Evolutionary conservation across 2,113 vertebrate species (phyloP).

Genomic region (Lethenteron camtschaticum): DNA sequence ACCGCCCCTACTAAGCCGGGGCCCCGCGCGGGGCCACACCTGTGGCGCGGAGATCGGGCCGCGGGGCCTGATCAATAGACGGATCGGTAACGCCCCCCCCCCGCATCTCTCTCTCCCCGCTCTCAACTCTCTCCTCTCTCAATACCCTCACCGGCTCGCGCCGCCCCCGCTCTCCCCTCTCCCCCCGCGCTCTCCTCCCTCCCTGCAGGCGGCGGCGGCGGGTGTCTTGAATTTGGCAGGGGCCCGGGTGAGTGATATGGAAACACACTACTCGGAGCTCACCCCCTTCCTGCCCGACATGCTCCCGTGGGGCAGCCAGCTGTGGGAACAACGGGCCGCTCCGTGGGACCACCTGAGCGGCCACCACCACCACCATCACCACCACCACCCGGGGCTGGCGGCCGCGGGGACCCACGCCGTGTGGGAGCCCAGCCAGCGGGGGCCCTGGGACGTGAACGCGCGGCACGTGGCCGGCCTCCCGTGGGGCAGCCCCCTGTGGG

Average conservation of each 20-base stretch:
- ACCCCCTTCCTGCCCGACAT: constrained; percentile 2
- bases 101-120: background rate
- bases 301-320: constrained; percentile 1
- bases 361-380: too few species aligned
- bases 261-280: constrained; percentile 3
- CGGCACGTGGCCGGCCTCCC: background rate
- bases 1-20: background rate
- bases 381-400: background rate
- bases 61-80: background rate
- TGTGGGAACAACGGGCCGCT: constrained; percentile 1
- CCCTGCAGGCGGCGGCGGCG: background rate
- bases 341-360: constrained; percentile 1
- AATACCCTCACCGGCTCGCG: background rate
- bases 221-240: too few species aligned
- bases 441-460: constrained; percentile 1
- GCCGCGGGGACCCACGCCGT: background rate
- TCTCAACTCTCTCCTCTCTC: background rate
- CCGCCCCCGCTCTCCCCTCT: background rate
- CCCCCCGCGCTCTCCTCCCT: background rate
- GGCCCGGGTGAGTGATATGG: constrained; percentile 1
- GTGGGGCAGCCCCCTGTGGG: constrained; percentile 6
- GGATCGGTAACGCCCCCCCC: background rate
- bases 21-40: background rate
- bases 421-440: constrained; percentile 1
- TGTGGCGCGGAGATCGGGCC: constrained; percentile 5